Conservation (phyloP, 2,113 vertebrate genomes). For the Dromas ardeola region DNA sequence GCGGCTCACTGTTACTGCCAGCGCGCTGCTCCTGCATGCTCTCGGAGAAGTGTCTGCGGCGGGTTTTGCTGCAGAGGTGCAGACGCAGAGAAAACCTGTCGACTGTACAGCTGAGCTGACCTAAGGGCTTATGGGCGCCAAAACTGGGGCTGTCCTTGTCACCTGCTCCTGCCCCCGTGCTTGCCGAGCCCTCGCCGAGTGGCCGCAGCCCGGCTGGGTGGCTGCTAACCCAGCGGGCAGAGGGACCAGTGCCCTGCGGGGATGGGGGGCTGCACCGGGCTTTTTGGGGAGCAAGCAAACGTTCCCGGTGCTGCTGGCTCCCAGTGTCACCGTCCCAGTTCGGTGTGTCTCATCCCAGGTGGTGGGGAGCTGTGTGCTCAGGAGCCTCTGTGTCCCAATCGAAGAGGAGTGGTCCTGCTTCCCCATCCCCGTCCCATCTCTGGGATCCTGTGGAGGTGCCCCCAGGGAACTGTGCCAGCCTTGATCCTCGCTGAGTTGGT, state of each 20-base stretch:
- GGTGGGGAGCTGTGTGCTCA: background rate
- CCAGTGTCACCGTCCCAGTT: background rate
- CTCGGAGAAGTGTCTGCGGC: background rate
- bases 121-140: background rate
- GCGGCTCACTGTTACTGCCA: slow-evolving; percentile 66
- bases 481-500: background rate
- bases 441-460: background rate
- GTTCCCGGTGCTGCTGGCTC: background rate
- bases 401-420: background rate
- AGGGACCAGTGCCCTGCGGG: background rate
- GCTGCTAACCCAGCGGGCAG: background rate
- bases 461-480: background rate
- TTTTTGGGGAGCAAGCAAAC: background rate
- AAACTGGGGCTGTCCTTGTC: background rate
- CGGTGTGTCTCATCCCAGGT: background rate
- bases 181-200: background rate
- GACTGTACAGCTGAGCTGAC: background rate
- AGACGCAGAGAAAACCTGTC: background rate
- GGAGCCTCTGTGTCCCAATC: background rate
- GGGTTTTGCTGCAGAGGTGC: background rate
- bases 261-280: background rate
- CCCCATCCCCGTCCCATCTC: background rate
- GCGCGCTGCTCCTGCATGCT: fast-evolving
- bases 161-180: background rate
- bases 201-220: background rate